Percentiles rank a stretch among this genome's conserved stretches.
phyloP scores from a whole-genome alignment of 2,113 vertebrate genomes.

The Odocoileus hemionus region DNA sequence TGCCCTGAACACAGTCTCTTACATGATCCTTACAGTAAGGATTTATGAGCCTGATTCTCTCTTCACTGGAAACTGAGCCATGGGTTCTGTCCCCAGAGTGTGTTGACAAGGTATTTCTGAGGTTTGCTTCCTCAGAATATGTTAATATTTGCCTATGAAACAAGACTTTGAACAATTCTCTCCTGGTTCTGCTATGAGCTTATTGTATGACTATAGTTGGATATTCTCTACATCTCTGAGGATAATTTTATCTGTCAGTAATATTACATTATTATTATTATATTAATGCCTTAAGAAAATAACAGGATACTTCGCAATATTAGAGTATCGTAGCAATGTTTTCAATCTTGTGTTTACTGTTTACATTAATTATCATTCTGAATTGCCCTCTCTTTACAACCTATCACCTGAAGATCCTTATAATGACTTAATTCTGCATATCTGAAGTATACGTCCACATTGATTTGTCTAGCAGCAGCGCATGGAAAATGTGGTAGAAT shows the following conservation, averaged over 20 bases:
- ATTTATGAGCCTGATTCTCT: slow-evolving; percentile 11
- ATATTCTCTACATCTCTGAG: not conserved
- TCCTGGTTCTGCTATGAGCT: not conserved
- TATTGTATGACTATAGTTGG: not conserved
- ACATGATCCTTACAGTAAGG: not conserved
- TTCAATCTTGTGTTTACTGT: not conserved
- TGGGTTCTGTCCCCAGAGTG: not conserved
- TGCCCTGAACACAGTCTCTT: slow-evolving; percentile 2
- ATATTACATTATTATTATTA: not conserved
- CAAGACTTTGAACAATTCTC: not conserved
- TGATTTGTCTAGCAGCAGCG: not conserved
- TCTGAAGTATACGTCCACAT: not conserved
- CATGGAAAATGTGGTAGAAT: slow-evolving; percentile 39
- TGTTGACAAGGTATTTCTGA: slow-evolving; percentile 25
- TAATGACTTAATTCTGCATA: slow-evolving; percentile 13
- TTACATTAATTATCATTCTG: slow-evolving; percentile 35
- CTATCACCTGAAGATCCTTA: not conserved
- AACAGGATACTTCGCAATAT: not conserved
- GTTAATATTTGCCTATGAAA: slow-evolving; percentile 27
- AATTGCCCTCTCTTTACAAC: slow-evolving; percentile 5
- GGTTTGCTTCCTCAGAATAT: not conserved
- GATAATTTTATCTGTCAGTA: slow-evolving; percentile 3
- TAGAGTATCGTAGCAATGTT: not conserved
- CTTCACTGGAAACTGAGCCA: not conserved
- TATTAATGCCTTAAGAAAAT: not conserved